A percentile compares a stretch with the other conserved stretches of the same genome.
Evolutionary conservation across 2,113 vertebrate species (phyloP).

Genomic region (Aix galericulata): DNA sequence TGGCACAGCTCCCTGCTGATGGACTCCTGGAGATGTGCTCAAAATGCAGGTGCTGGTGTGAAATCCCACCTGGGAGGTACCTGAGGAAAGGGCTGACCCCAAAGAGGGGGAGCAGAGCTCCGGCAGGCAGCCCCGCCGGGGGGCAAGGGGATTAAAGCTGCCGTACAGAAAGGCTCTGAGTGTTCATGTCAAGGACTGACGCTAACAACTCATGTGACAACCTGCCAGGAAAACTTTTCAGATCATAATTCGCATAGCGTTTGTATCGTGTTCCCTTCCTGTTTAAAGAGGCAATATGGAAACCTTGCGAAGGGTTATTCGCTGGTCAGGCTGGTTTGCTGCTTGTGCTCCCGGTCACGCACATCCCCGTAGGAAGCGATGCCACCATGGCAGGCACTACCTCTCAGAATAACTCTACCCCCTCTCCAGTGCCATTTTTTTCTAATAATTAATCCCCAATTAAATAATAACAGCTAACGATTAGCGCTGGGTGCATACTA

Average conservation of each 20-base stretch:
- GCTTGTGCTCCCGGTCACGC: neutral
- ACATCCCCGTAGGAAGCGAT: slow-evolving; percentile 7
- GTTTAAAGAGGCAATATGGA: slow-evolving; percentile 44
- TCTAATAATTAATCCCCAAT: neutral
- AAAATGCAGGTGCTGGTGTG: neutral
- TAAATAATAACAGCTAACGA: neutral
- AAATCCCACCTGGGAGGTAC: neutral
- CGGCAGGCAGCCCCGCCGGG: fast-evolving
- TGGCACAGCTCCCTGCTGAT: neutral
- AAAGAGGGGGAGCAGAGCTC: neutral
- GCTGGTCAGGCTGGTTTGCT: slow-evolving; percentile 29
- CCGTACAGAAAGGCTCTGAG: slow-evolving; percentile 6
- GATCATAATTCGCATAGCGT: slow-evolving; percentile 45
- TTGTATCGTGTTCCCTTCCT: slow-evolving; percentile 41
- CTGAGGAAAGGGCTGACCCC: neutral
- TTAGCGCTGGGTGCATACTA: neutral
- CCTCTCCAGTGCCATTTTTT: neutral
- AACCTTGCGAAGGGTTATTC: slow-evolving; percentile 32
- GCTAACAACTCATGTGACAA: slow-evolving; percentile 28
- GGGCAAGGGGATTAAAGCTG: neutral
- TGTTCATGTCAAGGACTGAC: slow-evolving; percentile 24
- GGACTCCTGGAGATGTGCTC: neutral
- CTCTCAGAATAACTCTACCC: slow-evolving; percentile 30
- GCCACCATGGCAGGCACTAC: neutral
- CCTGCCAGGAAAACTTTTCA: slow-evolving; percentile 46